Evolutionary conservation across 2,888 invertebrate species (phyloP), one percentile per base, ranked within the genome.

Genomic region (Ormyrus thymus): DNA sequence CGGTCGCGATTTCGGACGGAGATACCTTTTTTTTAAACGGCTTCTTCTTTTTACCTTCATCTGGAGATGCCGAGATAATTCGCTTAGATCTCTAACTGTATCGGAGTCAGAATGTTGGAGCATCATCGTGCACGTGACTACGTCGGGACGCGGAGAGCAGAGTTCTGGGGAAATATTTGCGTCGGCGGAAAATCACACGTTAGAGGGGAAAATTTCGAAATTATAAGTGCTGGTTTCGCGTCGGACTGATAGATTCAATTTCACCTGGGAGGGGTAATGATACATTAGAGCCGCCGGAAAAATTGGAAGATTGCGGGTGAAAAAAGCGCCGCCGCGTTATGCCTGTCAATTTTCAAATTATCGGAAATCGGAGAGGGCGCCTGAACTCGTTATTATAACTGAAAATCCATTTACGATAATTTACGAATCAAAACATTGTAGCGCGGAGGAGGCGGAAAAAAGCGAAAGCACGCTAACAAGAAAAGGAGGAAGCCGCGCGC

Each of bases 1-100:
- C 51, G 15, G 7, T 65, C 75, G 71, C 76, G 75, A 79, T 79
- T 79, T 71, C 29, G 48, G n/a, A 48, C 61, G 10, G 59, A 75
- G 79, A 79, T 79, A 78, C 53, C 62, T 55, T 65, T 70, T 78
- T 65, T 70, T 78, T 58, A 45, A 45, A 50, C n/a, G 9, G 29
- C 10, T 46, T 7, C n/a, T 50, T 62, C 11, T 64, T 43, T 65
- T 43, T 58, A 65, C 53, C 48, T 56, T 48, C 29, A 15, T 87
- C 85, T 48, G 46, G 45, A 56, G 58, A 45, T 56, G 15, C 61
- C 10, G 71, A 77, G 73, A 80, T 73, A 70, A 70, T 77, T 70
- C 46, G 55, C 29, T 74, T 59, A 48, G 71, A 75, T 79, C 79
- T 75, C 65, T 70, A 79, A 79, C 65, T 75, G 70, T 79, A 75